Evolutionary conservation across 2,113 vertebrate species (phyloP).

Genomic region (Tonatia bakeri): DNA sequence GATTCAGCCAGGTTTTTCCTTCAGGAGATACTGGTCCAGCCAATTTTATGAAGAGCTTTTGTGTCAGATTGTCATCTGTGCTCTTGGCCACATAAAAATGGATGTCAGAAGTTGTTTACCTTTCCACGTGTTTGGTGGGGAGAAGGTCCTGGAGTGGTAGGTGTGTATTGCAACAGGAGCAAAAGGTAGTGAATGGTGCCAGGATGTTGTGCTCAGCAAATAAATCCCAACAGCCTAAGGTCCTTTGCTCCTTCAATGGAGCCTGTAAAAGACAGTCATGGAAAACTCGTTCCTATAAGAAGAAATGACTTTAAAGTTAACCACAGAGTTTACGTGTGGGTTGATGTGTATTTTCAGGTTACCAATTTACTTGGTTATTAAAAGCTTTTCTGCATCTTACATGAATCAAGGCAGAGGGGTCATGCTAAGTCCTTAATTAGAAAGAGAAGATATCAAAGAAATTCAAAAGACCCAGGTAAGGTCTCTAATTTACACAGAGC

Average conservation of each 20-base stretch:
- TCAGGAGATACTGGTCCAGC: not conserved
- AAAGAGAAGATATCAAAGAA: not conserved
- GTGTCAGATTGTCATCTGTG: slow-evolving; percentile 29
- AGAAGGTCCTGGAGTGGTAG: not conserved
- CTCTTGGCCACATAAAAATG: not conserved
- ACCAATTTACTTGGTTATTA: not conserved
- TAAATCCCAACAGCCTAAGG: not conserved
- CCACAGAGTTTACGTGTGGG: not conserved
- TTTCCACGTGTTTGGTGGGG: not conserved
- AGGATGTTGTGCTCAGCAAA: not conserved
- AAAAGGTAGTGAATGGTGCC: not conserved
- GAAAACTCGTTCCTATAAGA: not conserved
- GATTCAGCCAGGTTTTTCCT: slow-evolving; percentile 42
- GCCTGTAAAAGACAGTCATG: not conserved
- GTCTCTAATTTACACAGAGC: not conserved
- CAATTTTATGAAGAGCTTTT: slow-evolving; percentile 44
- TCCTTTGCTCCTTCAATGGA: not conserved
- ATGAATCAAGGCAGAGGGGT: not conserved
- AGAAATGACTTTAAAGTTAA: not conserved
- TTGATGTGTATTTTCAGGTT: not conserved
- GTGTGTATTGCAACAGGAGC: not conserved
- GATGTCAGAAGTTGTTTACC: not conserved
- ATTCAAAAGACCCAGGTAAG: not conserved
- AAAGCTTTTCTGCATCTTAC: not conserved
- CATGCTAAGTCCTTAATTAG: not conserved